Percentiles rank a stretch among this genome's conserved stretches.
Conservation (phyloP, 2,113 vertebrate species). For the Columba livia region DNA sequence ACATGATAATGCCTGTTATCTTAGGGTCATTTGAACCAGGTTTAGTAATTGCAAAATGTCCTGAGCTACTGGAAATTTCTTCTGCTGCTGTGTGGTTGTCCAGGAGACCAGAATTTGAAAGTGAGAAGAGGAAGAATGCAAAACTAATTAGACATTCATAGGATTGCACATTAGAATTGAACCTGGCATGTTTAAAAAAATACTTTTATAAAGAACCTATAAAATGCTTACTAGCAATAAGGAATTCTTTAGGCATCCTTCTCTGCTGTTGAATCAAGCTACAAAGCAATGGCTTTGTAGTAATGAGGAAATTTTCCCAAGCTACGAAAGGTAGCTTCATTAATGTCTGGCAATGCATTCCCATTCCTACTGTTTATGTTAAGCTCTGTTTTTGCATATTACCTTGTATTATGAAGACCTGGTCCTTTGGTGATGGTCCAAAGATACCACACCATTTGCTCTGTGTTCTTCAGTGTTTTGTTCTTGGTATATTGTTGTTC, state of each 20-base stretch:
- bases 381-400: not conserved
- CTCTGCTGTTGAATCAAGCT: not conserved
- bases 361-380: not conserved
- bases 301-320: not conserved
- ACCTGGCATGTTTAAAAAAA: not conserved
- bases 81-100: not conserved
- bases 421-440: not conserved
- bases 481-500: not conserved
- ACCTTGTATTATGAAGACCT: not conserved
- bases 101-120: conserved; percentile 18
- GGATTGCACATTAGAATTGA: not conserved
- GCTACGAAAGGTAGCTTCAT: not conserved
- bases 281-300: not conserved
- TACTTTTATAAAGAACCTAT: not conserved
- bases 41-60: not conserved
- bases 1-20: not conserved
- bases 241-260: not conserved
- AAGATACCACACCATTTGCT: not conserved
- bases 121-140: not conserved
- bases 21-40: not conserved
- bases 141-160: not conserved
- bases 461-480: not conserved
- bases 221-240: not conserved
- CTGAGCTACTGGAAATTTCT: not conserved
- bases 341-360: not conserved